phyloP scores from a whole-genome alignment of 1,140 invertebrate species.

The Drosophila sp. region DNA sequence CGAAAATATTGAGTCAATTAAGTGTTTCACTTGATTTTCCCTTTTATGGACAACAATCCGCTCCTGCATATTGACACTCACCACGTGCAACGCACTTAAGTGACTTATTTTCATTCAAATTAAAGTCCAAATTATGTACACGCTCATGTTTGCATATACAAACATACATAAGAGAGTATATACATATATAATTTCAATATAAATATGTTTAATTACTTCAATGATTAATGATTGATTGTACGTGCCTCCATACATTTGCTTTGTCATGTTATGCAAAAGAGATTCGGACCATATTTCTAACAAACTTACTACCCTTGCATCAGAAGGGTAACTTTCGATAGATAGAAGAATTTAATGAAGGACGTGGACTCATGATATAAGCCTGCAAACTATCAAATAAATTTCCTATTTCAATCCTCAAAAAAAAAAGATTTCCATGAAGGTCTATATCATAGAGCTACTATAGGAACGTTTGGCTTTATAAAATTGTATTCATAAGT shows the following conservation, averaged over 20 bases:
- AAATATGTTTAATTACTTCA: conserved; percentile 66
- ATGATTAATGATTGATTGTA: conserved; percentile 65
- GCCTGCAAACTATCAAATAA: no score
- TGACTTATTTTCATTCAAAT: conserved; percentile 72
- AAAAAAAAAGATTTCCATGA: no score
- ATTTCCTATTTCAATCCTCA: no score
- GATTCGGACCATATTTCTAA: conserved; percentile 20
- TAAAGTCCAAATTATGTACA: conserved; percentile 66
- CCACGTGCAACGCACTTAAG: conserved; percentile 29
- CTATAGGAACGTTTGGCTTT: no score
- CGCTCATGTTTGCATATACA: conserved; percentile 45
- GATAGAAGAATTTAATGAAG: no score
- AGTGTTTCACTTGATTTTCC: background rate
- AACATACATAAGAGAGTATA: no score
- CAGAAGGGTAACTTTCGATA: background rate
- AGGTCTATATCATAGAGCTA: no score
- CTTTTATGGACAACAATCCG: background rate
- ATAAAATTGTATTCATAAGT: no score
- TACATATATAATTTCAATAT: conserved; percentile 64
- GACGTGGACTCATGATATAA: no score
- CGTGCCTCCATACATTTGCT: conserved; percentile 43
- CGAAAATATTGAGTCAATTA: no score
- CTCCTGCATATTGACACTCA: background rate
- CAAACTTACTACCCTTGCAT: conserved; percentile 19
- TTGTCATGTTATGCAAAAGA: conserved; percentile 75